These are phyloP conservation scores for Champsocephalus gunnari DNA, from an alignment of 2,797 vertebrate genomes.

Conservation along the genomic window DNA sequence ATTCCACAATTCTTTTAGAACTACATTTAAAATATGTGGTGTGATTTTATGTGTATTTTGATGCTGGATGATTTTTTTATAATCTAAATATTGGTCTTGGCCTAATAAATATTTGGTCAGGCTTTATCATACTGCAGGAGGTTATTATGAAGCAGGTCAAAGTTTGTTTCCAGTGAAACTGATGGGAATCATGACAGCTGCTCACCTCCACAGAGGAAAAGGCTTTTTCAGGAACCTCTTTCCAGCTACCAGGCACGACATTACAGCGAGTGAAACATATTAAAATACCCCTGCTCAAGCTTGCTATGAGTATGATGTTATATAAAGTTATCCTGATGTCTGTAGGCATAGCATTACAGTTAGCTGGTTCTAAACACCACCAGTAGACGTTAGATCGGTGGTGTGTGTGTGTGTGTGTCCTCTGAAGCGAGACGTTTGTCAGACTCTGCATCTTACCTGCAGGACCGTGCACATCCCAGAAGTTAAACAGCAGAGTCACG, in stretches of 20 bases:
- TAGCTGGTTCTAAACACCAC: conserved; percentile 4
- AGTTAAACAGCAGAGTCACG: conserved; percentile 92
- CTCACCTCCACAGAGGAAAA: neutral
- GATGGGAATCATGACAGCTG: neutral
- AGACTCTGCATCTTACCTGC: conserved; percentile 81
- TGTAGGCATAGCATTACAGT: neutral
- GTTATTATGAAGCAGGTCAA: conserved; percentile 3
- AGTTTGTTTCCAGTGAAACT: neutral
- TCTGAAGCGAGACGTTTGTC: neutral
- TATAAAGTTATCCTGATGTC: neutral
- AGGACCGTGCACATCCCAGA: conserved; percentile 91
- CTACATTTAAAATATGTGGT: too few relatives aligned
- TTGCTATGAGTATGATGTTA: neutral
- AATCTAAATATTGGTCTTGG: too few relatives aligned
- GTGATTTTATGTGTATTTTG: too few relatives aligned
- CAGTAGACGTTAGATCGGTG: too few relatives aligned
- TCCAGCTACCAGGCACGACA: too few relatives aligned
- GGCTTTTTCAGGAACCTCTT: too few relatives aligned
- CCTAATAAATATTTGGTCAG: too few relatives aligned
- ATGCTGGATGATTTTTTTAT: too few relatives aligned
- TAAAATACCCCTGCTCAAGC: neutral
- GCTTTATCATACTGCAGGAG: too few relatives aligned
- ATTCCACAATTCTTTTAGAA: too few relatives aligned
- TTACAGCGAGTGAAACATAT: neutral
- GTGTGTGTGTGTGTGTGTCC: too few relatives aligned